phyloP scores from a whole-genome alignment of 2,113 vertebrate genomes.

The Egretta garzetta region DNA sequence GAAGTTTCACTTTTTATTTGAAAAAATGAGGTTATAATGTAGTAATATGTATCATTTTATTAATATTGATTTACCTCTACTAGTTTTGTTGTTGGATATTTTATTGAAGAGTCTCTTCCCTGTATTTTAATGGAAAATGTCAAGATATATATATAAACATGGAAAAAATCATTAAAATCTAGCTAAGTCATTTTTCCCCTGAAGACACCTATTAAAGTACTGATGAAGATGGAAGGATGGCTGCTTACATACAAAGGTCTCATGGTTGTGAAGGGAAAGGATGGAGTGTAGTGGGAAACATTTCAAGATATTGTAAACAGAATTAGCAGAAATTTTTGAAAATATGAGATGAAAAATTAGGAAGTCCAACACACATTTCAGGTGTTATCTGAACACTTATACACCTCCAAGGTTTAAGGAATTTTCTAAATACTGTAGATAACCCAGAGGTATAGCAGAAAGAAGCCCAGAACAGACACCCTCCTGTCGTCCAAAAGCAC shows the following conservation, averaged over 20 bases:
- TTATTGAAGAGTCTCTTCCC: neutral
- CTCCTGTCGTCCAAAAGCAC: neutral
- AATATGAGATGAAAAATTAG: neutral
- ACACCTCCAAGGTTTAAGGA: neutral
- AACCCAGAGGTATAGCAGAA: neutral
- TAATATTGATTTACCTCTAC: neutral
- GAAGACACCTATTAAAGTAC: neutral
- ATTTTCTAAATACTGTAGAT: neutral
- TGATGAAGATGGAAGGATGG: neutral
- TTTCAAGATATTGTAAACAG: neutral
- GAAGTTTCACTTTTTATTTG: neutral
- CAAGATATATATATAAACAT: neutral
- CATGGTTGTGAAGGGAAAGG: neutral
- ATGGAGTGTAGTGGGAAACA: neutral
- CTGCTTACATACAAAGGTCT: neutral
- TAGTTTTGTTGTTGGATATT: accelerated
- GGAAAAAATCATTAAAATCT: neutral
- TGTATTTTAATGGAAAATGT: neutral
- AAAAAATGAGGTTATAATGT: neutral
- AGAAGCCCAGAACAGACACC: neutral
- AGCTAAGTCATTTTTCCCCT: neutral
- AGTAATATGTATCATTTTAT: neutral
- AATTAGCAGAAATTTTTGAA: neutral
- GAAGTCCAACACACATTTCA: neutral
- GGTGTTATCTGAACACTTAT: neutral